Base-by-base conservation (phyloP, 2,888 invertebrate species). In the Ctenicera cuprea region DNA sequence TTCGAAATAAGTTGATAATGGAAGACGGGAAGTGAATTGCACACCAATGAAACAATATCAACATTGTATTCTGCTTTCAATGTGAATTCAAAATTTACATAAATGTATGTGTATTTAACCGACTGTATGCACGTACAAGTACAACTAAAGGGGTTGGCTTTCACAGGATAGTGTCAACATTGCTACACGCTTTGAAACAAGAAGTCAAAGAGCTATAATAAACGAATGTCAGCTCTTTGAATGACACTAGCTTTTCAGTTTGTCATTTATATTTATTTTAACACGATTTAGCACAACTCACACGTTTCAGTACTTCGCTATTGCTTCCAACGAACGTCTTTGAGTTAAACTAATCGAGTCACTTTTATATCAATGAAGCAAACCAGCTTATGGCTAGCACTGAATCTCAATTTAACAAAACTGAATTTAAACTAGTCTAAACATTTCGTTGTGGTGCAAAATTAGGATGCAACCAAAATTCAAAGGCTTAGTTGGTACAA, bases 51-150 rank as follows among this genome's bases (percentile, higher is more conserved):
- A 45, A 26, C 14, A 63, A 9, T 30, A 18, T 50, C 50, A 52
- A 52, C 20, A 66, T n/a, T 37, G 7, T 38, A 26, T 30, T 54
- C 14, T 52, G 52, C 38, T 50, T 66, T 38, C 18, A 66, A n/a
- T 54, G 52, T 14, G 50, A 37, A 38, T 30, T 14, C 18, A 11
- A 8, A 14, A 59, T 59, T 59, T 66, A 54, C 52, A 52, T 66
- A 66, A 66, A 66, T 41, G 54, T 22, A 66, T 41, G 54, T 22
- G 52, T 52, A 26, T 64, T 38, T 18, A 33, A 16, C 14, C 14
- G 66, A 52, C 54, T 54, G 66, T 22, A 54, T 66, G 52, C 38
- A 66, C 41, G 38, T 48, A 9, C 45, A 45, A 30, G 11, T 14
- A 33, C 30, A 48, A 30, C 45, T 18, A 26, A 14, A 63, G 48